phyloP scores from a whole-genome alignment of 2,888 invertebrate genomes.

The Hirtodrosophila cameraria region DNA sequence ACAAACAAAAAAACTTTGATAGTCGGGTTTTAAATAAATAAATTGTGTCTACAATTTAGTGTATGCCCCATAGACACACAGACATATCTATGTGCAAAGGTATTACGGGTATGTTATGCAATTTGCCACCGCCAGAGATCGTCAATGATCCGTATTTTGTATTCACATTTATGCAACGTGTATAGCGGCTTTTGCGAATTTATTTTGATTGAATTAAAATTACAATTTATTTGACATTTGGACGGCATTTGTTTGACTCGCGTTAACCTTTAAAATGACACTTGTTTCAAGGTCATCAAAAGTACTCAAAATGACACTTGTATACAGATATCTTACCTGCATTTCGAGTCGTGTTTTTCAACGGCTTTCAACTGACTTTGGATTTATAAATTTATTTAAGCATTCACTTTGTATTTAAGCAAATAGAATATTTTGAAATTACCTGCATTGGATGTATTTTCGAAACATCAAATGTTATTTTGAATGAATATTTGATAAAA shows the following conservation, averaged over 20 bases:
- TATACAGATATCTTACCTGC: neutral
- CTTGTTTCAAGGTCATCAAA: constrained; percentile 27
- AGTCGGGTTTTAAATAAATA: constrained; percentile 44
- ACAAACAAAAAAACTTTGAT: constrained; percentile 19
- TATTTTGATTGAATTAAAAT: constrained; percentile 54
- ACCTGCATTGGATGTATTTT: too few relatives aligned
- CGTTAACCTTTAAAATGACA: constrained; percentile 23
- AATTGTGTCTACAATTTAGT: constrained; percentile 49
- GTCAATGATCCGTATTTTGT: constrained; percentile 38
- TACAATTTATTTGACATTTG: constrained; percentile 34
- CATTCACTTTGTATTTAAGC: too few relatives aligned
- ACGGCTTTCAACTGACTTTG: neutral
- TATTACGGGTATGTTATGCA: constrained; percentile 56
- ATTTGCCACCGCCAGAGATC: constrained; percentile 49
- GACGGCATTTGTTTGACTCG: constrained; percentile 32
- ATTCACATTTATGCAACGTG: constrained; percentile 39
- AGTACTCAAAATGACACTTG: neutral
- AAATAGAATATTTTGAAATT: too few relatives aligned
- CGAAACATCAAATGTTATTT: too few relatives aligned
- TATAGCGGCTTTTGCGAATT: constrained; percentile 44
- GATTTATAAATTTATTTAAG: too few relatives aligned
- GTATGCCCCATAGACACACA: constrained; percentile 1
- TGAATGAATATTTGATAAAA: too few relatives aligned
- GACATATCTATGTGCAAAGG: neutral
- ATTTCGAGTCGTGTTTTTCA: neutral